phyloP scores from a whole-genome alignment of 2,888 invertebrate genomes.

The Lutraria lutraria region DNA sequence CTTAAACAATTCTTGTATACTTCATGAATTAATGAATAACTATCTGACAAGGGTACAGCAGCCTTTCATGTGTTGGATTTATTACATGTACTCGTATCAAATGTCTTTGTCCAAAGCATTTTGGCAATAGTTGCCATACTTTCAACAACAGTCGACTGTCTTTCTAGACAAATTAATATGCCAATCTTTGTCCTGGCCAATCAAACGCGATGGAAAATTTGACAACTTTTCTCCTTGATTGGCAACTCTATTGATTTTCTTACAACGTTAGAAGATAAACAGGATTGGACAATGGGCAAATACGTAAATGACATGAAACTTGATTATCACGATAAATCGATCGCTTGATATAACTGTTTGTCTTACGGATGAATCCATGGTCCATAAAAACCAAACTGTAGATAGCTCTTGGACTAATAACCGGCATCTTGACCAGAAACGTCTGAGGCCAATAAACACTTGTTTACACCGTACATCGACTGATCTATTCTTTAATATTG shows the following conservation, averaged over 20 bases:
- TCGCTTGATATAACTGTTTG: slow-evolving; percentile 9
- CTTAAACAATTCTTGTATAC: no score
- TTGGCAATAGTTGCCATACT: not conserved
- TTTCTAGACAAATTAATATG: slow-evolving; percentile 12
- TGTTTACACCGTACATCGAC: not conserved
- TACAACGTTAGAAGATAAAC: slow-evolving; percentile 9
- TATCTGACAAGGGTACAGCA: no score
- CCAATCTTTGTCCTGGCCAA: not conserved
- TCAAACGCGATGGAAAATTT: slow-evolving; percentile 12
- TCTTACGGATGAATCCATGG: not conserved
- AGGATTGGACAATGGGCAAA: slow-evolving; percentile 27
- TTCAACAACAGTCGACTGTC: slow-evolving; percentile 9
- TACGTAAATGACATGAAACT: slow-evolving; percentile 22
- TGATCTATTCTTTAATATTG: not conserved
- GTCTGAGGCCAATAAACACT: not conserved
- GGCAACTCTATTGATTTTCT: slow-evolving; percentile 11
- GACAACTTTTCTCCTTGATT: slow-evolving; percentile 28
- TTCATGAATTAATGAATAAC: no score
- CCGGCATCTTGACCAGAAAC: not conserved
- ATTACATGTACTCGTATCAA: not conserved
- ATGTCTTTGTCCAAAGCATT: not conserved
- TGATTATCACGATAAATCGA: slow-evolving; percentile 19
- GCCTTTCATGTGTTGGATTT: no score
- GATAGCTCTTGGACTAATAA: not conserved
- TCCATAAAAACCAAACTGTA: not conserved